phyloP scores from a whole-genome alignment of 2,113 vertebrate genomes.

The Laticauda laticaudata region DNA sequence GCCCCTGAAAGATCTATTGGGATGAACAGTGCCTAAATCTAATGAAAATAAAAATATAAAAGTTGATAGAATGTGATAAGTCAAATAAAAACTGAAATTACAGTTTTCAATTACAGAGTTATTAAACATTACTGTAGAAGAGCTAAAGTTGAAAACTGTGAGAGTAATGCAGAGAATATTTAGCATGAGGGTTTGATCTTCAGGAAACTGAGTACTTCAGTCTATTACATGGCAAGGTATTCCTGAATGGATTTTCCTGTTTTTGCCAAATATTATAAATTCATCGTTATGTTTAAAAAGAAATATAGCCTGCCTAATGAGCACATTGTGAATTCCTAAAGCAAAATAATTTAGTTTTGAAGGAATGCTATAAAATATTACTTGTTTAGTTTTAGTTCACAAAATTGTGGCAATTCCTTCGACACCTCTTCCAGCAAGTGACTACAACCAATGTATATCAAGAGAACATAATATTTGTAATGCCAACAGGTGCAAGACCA shows the following conservation, averaged over 20 bases:
- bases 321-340: neutral
- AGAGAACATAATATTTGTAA: neutral
- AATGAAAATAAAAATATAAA: neutral
- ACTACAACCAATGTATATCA: neutral
- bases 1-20: neutral
- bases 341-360: neutral
- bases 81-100: neutral
- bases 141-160: neutral
- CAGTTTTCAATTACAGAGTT: neutral
- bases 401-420: neutral
- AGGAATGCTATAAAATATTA: neutral
- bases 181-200: too few species aligned
- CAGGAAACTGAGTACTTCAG: neutral
- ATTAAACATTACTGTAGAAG: neutral
- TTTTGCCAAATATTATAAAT: neutral
- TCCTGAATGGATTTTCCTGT: neutral
- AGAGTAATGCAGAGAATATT: neutral
- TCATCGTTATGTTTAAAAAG: neutral
- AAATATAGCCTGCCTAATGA: neutral
- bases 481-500: neutral
- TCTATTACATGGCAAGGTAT: neutral
- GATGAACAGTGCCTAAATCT: neutral
- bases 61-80: neutral
- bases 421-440: neutral
- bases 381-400: neutral